Evolutionary conservation across 2,797 vertebrate genomes (phyloP).

Genomic region (Phaenicophaeus curvirostris): DNA sequence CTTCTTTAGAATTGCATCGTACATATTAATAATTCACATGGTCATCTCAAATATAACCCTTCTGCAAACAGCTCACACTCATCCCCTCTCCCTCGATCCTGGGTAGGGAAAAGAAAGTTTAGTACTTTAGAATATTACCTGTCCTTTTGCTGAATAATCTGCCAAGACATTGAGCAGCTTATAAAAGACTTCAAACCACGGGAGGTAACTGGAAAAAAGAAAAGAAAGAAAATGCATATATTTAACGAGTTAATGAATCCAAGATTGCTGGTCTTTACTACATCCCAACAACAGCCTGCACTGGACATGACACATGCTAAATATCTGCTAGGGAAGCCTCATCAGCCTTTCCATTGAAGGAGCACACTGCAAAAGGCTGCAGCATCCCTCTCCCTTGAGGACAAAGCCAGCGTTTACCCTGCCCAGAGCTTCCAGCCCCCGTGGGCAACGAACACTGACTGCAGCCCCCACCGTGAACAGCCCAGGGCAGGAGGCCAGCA

Average conservation of each 20-base stretch:
- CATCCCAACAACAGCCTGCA: not conserved
- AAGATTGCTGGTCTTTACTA: not conserved
- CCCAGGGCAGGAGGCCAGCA: too few relatives aligned
- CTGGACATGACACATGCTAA: not conserved
- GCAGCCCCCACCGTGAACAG: too few relatives aligned
- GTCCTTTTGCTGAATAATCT: slow-evolving; percentile 93
- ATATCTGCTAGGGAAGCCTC: not conserved
- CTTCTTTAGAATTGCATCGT: not conserved
- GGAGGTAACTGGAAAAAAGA: slow-evolving; percentile 87
- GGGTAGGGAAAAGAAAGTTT: slow-evolving; percentile 2
- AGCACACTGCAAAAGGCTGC: not conserved
- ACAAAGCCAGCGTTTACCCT: not conserved
- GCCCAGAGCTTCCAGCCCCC: accelerated
- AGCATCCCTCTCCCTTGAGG: not conserved
- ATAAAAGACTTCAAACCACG: slow-evolving; percentile 99
- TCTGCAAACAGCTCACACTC: not conserved
- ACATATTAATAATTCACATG: not conserved
- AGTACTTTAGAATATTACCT: slow-evolving; percentile 80
- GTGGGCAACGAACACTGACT: not conserved
- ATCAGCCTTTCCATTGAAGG: not conserved
- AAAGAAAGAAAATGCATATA: not conserved
- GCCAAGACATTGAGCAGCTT: slow-evolving; percentile 94
- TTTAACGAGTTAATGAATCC: not conserved
- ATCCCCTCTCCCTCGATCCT: not conserved
- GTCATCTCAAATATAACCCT: not conserved